Evolutionary conservation across 1,140 invertebrate genomes (phyloP), one percentile per base, ranked within the genome.

Genomic region (Eupeodes corollae): DNA sequence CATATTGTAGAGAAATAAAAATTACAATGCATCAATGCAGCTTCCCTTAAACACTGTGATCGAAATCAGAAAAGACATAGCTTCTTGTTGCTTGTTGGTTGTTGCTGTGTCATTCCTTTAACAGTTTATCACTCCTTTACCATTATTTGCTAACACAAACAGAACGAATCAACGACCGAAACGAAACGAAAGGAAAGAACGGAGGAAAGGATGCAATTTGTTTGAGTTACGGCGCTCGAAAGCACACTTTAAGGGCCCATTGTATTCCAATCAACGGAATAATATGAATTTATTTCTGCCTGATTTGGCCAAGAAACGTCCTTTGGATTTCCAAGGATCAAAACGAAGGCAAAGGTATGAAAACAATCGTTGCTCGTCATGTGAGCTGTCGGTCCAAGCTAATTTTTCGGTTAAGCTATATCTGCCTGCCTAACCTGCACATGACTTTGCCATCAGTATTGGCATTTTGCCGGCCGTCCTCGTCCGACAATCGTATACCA

Each of bases 211-310:
- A 55, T 56, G 59, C 63, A 67, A 67, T 67, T 67, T 66, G 59
- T 67, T 66, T 66, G 61, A 67, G 63, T 66, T 67, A 67, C 63
- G 63, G 63, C 63, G 63, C 63, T 67, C 63, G 63, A 62, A 62
- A 63, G 62, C 61, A 66, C 63, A 67, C 63, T 67, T 67, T 67
- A 66, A 67, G 63, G 59, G 58, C 62, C 63, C 63, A 66, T 67
- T 66, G 63, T 66, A 63, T 63, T 63, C 61, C 61, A 62, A 62
- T 62, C 59, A 62, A 62, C 63, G 21, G 21, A 26, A 63, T 56
- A 61, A 13, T 37, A 15, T 37, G 15, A n/a, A 15, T 37, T n/a
- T 37, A 37, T n/a, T n/a, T 15, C 5, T 37, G 13, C 13, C 13
- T 37, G 13, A 13, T 37, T n/a, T 37, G 35, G 13, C 13, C 56